A percentile compares a stretch with the other conserved stretches of the same genome.
phyloP scores from a whole-genome alignment of 2,113 vertebrate species.

The Dendrocopos noguchii region DNA sequence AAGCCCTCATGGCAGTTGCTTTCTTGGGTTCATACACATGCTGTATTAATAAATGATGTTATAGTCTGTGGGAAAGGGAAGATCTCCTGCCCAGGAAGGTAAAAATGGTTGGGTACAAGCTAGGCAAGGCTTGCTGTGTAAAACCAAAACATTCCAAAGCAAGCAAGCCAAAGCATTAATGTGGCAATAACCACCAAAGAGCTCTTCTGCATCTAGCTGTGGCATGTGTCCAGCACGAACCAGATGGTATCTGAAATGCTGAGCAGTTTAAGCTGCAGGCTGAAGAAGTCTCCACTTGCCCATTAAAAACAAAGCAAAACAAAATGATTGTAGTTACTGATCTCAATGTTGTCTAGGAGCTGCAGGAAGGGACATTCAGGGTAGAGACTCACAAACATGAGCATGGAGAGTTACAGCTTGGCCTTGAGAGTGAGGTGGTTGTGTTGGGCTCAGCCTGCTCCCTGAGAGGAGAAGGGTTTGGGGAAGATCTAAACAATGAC shows the following conservation, averaged over 20 bases:
- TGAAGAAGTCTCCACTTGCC: neutral
- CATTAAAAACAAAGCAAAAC: neutral
- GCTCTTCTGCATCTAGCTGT: neutral
- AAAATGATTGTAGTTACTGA: neutral
- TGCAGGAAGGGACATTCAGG: neutral
- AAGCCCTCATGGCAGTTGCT: neutral
- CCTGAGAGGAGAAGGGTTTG: conserved; percentile 10
- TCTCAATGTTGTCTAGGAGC: neutral
- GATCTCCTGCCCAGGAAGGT: neutral
- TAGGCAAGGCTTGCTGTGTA: neutral
- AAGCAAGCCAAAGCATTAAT: neutral
- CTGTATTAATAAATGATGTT: neutral
- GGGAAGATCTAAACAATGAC: neutral
- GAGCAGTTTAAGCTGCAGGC: neutral
- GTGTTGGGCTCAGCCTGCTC: neutral
- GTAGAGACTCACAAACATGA: neutral
- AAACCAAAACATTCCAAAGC: neutral
- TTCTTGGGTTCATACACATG: neutral
- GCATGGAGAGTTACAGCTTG: accelerated
- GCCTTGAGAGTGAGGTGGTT: accelerated
- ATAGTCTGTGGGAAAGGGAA: neutral
- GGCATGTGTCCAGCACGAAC: neutral
- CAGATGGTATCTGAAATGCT: conserved; percentile 43
- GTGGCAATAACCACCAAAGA: neutral
- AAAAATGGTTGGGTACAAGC: neutral